These are phyloP conservation scores for Pseudochirops corinnae DNA, from an alignment of 2,797 vertebrate species.

Conservation along the genomic window DNA sequence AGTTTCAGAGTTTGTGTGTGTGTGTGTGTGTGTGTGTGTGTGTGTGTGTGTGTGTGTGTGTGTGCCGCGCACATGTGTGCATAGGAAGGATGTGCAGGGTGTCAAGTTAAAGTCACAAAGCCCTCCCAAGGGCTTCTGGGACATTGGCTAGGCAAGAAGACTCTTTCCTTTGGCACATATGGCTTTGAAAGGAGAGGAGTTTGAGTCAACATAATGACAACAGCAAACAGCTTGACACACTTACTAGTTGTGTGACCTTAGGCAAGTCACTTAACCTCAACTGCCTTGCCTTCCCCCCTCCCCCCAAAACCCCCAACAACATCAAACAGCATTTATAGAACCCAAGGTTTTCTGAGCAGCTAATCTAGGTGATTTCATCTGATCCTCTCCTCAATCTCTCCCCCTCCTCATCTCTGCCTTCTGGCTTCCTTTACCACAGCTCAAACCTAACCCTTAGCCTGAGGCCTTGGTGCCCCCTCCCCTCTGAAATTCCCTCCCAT, in stretches of 20 bases:
- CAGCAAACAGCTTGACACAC: not conserved
- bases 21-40: not conserved
- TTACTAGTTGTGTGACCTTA: too few relatives aligned
- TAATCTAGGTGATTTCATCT: not conserved
- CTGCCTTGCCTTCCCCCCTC: too few relatives aligned
- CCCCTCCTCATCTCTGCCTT: not conserved
- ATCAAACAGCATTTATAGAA: not conserved
- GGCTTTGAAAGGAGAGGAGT: not conserved
- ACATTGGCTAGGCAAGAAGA: not conserved
- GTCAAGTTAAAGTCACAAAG: not conserved
- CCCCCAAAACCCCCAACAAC: not conserved
- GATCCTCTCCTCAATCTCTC: not conserved
- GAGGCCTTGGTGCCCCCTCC: not conserved
- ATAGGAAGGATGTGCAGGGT: not conserved
- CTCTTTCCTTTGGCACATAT: not conserved
- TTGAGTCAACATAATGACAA: not conserved
- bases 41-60: fast-evolving
- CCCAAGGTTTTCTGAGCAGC: not conserved
- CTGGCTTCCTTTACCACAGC: not conserved
- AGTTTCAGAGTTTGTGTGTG: fast-evolving
- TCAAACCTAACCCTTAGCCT: not conserved
- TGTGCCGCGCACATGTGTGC: fast-evolving
- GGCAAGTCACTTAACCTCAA: too few relatives aligned
- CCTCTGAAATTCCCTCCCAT: not conserved
- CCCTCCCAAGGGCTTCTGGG: not conserved